phyloP scores from a whole-genome alignment of 2,113 vertebrate species.

The Noturus placidus region DNA sequence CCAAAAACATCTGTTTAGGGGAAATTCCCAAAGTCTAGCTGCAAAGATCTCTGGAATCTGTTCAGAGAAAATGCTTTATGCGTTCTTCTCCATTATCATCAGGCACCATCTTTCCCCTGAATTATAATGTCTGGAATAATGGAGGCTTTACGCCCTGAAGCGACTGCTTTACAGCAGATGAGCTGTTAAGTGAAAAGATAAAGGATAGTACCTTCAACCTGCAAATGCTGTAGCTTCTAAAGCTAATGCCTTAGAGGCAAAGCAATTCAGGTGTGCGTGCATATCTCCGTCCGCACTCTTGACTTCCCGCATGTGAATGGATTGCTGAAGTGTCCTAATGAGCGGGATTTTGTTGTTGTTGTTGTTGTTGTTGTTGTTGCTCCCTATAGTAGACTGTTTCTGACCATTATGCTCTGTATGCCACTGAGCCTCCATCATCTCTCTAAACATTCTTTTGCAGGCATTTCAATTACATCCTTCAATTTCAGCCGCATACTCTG shows the following conservation, averaged over 20 bases:
- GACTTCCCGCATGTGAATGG: not conserved
- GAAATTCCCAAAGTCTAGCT: conserved; percentile 15
- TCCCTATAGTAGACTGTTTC: not conserved
- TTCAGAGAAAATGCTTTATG: not conserved
- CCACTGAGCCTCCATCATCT: conserved; percentile 16
- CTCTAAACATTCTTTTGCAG: not conserved
- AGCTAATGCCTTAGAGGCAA: not conserved
- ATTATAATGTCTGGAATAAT: conserved; percentile 2
- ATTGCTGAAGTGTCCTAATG: not conserved
- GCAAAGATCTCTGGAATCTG: not conserved
- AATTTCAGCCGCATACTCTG: conserved; percentile 9
- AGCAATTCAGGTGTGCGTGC: not conserved
- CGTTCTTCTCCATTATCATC: conserved; percentile 8
- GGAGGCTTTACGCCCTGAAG: not conserved
- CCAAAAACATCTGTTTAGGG: not conserved
- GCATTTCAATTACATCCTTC: conserved; percentile 37
- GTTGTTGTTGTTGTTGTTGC: too few relatives aligned
- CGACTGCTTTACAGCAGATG: not conserved
- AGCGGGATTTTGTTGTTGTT: not conserved
- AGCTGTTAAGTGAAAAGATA: not conserved
- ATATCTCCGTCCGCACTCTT: not conserved
- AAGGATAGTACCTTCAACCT: not conserved
- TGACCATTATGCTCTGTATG: not conserved
- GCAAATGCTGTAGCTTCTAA: not conserved
- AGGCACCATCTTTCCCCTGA: conserved; percentile 21